Percentiles rank a stretch among this genome's conserved stretches.
Evolutionary conservation across 2,113 vertebrate species (phyloP).

Genomic region (Leucopternis melanops): DNA sequence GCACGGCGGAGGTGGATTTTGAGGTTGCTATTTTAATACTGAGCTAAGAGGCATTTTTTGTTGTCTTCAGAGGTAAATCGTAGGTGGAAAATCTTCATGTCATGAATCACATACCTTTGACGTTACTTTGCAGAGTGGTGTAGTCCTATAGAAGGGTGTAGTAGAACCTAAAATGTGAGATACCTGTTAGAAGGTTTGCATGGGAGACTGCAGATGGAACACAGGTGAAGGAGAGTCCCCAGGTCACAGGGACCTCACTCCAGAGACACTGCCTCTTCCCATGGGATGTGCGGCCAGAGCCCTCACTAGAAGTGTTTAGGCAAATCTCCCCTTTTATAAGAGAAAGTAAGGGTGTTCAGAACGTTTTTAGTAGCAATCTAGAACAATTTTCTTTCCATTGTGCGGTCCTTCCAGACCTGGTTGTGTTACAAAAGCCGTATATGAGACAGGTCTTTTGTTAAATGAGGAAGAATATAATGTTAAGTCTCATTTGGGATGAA

Average conservation of each 20-base stretch:
- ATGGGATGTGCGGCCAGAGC: background rate
- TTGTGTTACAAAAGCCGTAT: background rate
- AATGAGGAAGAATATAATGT: background rate
- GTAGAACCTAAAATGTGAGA: background rate
- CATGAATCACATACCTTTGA: background rate
- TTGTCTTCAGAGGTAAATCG: background rate
- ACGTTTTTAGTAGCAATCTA: background rate
- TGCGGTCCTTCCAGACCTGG: background rate
- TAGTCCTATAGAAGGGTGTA: background rate
- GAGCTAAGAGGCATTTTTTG: rapidly evolving
- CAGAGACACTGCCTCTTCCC: background rate
- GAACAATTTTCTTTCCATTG: background rate
- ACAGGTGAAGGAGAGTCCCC: background rate
- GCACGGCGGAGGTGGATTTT: background rate
- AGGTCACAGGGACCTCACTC: background rate
- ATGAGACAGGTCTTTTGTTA: background rate
- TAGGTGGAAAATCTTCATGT: background rate
- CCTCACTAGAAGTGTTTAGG: background rate
- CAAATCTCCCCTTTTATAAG: background rate
- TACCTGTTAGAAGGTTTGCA: background rate
- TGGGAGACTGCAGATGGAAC: background rate
- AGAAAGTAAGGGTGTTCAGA: background rate
- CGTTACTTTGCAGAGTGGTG: background rate
- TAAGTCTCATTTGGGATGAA: background rate
- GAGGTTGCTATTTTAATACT: background rate